Evolutionary conservation across 2,888 invertebrate genomes (phyloP).

Genomic region (Oligia latruncula): DNA sequence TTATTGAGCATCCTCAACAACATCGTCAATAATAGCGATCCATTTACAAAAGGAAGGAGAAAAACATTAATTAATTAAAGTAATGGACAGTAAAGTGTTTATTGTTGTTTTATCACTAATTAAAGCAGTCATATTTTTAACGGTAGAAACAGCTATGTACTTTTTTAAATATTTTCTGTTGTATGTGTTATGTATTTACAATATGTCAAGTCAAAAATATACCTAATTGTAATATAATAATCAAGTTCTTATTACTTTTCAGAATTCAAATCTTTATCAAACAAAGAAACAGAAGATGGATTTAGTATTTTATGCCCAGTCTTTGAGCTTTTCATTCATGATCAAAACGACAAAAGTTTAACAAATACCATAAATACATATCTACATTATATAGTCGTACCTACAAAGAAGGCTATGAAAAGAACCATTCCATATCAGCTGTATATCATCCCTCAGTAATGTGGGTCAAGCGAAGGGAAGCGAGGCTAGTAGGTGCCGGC

Average conservation of each 20-base stretch:
- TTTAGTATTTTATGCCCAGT: background rate
- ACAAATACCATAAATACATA: background rate
- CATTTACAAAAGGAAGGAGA: background rate
- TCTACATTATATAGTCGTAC: background rate
- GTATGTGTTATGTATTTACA: background rate
- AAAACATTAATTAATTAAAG: slow-evolving; percentile 30
- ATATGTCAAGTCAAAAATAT: background rate
- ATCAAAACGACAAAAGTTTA: background rate
- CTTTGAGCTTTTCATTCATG: background rate
- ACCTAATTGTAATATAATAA: background rate
- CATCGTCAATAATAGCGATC: too few species aligned
- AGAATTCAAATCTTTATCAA: background rate
- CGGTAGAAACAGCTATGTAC: background rate
- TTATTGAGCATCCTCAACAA: background rate
- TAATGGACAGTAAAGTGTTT: slow-evolving; percentile 45
- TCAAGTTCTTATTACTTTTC: background rate
- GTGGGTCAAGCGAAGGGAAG: slow-evolving; percentile 44
- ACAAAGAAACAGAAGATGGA: background rate
- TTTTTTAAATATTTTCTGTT: background rate
- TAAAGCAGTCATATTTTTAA: background rate
- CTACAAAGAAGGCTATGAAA: background rate
- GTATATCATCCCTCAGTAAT: slow-evolving; percentile 29
- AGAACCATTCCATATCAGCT: slow-evolving; percentile 17
- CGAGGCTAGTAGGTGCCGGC: slow-evolving; percentile 16
- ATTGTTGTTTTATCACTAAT: slow-evolving; percentile 12